phyloP scores from a whole-genome alignment of 2,888 invertebrate species.

The Fragum sueziense region DNA sequence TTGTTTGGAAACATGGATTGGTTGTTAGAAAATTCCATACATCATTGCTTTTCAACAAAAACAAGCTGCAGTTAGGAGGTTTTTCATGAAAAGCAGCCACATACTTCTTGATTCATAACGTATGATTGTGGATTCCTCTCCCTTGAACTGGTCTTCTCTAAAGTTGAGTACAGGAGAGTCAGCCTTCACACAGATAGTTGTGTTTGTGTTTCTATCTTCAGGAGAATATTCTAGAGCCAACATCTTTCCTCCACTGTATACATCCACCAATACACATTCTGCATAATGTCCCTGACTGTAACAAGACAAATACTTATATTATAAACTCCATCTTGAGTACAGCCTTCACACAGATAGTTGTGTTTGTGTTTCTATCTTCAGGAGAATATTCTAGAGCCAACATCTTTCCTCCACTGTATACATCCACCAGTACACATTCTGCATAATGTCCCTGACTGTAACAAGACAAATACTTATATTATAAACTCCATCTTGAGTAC shows the following conservation, averaged over 20 bases:
- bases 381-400: constrained; percentile 70
- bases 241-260: constrained; percentile 60
- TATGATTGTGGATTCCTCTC: constrained; percentile 43
- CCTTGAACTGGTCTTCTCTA: constrained; percentile 39
- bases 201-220: constrained; percentile 59
- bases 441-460: constrained; percentile 56
- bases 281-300: constrained; percentile 56
- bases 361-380: constrained; percentile 59
- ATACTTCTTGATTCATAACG: constrained; percentile 64
- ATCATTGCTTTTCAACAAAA: too few relatives aligned
- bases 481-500: too few relatives aligned
- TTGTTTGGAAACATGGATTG: not conserved
- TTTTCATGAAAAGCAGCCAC: constrained; percentile 16
- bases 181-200: constrained; percentile 53
- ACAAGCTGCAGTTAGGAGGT: too few relatives aligned
- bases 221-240: constrained; percentile 70
- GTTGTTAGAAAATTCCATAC: too few relatives aligned
- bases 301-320: too few relatives aligned
- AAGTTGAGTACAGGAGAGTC: constrained; percentile 39
- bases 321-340: too few relatives aligned
- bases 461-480: too few relatives aligned
- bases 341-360: constrained; percentile 53
- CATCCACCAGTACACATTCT: constrained; percentile 70
- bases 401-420: constrained; percentile 60
- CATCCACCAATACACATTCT: constrained; percentile 70